Base-by-base conservation (phyloP, 2,113 vertebrate genomes). In the Pseudorectes ferrugineus region DNA sequence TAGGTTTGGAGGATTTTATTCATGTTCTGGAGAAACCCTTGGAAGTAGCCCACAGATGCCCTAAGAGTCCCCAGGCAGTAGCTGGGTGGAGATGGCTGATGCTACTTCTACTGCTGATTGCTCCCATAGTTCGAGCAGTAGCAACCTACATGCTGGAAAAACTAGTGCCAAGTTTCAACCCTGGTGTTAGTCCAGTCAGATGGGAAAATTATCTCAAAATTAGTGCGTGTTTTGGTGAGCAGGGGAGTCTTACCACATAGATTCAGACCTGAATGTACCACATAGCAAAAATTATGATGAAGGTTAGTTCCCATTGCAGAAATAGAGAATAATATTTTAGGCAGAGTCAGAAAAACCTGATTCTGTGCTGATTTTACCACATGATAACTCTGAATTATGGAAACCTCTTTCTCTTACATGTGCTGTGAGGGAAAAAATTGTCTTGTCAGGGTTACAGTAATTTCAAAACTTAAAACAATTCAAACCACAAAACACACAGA, bases 401-500 rank as follows among this genome's bases (percentile, higher is more conserved):
- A 84, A 89, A 68, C 5, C 12, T 87, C 35, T 65, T 87, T 77
- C 61, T 91, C 16, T 1, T 63, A 7, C 38, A 26, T 31, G 12
- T 78, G 49, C 45, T 29, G 6, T 8, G 14, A 95, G 51, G 24
- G 33, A 43, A 85, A 94, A 67, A 38, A 9, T 6, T 22, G 18
- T 92, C 45, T 28, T 4, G 1, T 65, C 24, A 73, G 33, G 24
- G 14, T 51, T 76, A 66, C 35, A 54, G 46, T 43, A 52, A 79
- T 85, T 88, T 93, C 74, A 89, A 89, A 87, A 73, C 35, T 83
- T 71, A 54, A 36, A 35, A 51, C 17, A 52, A 48, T 62, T 83
- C 42, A 90, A 92, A 40, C 57, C 4, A 9, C 66, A 85, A 82
- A 92, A 68, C 29, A 88, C 55, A 84, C 7, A 38, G 28, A 61